Conservation (phyloP, 2,888 invertebrate genomes). For the Tuta absoluta region DNA sequence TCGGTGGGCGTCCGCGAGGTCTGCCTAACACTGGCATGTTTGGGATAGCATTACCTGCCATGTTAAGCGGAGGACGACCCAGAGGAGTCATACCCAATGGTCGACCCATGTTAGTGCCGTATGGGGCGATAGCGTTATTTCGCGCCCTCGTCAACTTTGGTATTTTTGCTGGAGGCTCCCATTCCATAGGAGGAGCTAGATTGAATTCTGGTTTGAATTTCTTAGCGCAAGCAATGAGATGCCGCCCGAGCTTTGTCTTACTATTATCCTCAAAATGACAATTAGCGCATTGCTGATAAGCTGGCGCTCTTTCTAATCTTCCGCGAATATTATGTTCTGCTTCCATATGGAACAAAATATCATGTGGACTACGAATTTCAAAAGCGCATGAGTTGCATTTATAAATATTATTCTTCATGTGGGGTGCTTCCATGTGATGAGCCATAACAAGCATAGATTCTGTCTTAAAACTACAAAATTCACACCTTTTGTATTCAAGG, state of each 20-base stretch:
- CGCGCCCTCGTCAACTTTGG: slow-evolving; percentile 83
- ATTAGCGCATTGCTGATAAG: slow-evolving; percentile 96
- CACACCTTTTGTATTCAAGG: slow-evolving; percentile 90
- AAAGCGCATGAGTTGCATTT: slow-evolving; percentile 93
- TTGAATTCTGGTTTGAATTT: slow-evolving; percentile 95
- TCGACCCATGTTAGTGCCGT: slow-evolving; percentile 75
- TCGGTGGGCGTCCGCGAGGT: slow-evolving; percentile 75
- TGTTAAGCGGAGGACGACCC: slow-evolving; percentile 62
- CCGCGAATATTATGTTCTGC: slow-evolving; percentile 94
- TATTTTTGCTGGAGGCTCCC: slow-evolving; percentile 97
- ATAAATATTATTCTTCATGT: slow-evolving; percentile 93
- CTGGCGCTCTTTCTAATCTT: slow-evolving; percentile 92
- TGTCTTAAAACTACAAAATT: slow-evolving; percentile 95
- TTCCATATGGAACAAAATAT: slow-evolving; percentile 96
- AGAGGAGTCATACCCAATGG: slow-evolving; percentile 72
- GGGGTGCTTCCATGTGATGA: slow-evolving; percentile 95
- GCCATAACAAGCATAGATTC: slow-evolving; percentile 93
- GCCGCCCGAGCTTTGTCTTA: slow-evolving; percentile 94
- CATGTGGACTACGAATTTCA: slow-evolving; percentile 93
- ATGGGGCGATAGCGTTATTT: slow-evolving; percentile 67
- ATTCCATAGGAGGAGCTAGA: slow-evolving; percentile 92
- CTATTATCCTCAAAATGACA: slow-evolving; percentile 98
- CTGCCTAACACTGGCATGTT: slow-evolving; percentile 64
- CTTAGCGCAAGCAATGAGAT: slow-evolving; percentile 93
- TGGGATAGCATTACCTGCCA: slow-evolving; percentile 51